Evolutionary conservation across 2,888 invertebrate species (phyloP), one percentile per base, ranked within the genome.

Genomic region (Cryptocheilus praepositus): DNA sequence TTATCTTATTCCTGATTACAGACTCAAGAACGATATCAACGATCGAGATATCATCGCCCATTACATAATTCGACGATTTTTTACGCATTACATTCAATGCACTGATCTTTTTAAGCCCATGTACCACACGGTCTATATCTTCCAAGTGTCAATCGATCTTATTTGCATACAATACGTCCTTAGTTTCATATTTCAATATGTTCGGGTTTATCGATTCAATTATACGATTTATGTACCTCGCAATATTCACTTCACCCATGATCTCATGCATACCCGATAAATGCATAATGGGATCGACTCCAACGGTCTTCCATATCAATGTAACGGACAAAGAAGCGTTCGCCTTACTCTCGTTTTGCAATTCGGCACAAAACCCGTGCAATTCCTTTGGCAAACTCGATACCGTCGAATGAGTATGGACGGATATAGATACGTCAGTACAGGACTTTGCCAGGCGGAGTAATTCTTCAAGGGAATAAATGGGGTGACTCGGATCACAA

Each of bases 401-500:
- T 18, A 87, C 72, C 2, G 83, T 81, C 0, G 88, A 88, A 71
- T 89, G 89, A 3, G 75, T 64, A 55, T 88, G 80, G 4, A 76
- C 76, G 0, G 76, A 77, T 4, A 86, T 59, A 15, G 60, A 68
- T 18, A 84, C 25, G 18, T 60, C 75, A 19, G 85, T 66, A n/a
- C 74, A 70, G 16, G 74, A 51, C 22, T 77, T 73, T n/a, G 85
- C 68, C 15, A 86, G 61, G n/a, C 61, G 64, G 7, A 87, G 71
- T 18, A 89, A 72, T 18, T 74, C 49, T 66, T 83, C 82, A 16
- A 89, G 56, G 54, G 85, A 88, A 55, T 80, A 80, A 7, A 87
- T 80, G 16, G 88, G 88, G 73, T 86, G 67, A 54, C 77, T 71
- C 1, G 89, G 88, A 73, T 89, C 85, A 55, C 89, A 89, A 67